Evolutionary conservation across 2,797 vertebrate species (phyloP).

Genomic region (Phoebastria nigripes): DNA sequence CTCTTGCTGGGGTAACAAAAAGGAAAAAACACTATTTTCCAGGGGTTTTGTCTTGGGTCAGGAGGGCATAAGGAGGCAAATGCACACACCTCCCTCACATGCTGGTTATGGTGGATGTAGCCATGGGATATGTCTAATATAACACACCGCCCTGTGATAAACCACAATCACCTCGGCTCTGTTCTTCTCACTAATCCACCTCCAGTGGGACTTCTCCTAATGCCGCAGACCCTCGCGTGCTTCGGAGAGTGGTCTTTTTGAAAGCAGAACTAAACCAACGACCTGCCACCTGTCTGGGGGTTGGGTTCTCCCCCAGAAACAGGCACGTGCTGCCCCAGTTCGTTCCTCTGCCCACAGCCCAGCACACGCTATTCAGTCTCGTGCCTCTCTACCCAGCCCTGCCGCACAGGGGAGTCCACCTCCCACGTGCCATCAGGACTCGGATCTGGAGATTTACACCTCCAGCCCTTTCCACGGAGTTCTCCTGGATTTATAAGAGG

Average conservation of each 20-base stretch:
- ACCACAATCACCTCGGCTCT: background rate
- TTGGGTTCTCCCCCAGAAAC: background rate
- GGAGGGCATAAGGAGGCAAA: background rate
- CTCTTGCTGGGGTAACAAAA: background rate
- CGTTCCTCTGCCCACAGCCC: background rate
- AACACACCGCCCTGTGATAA: background rate
- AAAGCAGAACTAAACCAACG: background rate
- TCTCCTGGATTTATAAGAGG: background rate
- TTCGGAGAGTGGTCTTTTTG: background rate
- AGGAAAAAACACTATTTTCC: background rate
- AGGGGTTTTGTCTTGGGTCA: background rate
- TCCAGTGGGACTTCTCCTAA: background rate
- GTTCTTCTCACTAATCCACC: background rate
- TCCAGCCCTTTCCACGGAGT: background rate
- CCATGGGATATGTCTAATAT: background rate
- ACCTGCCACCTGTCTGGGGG: background rate
- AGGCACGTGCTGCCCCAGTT: background rate
- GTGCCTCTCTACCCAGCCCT: background rate
- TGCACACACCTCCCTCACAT: fast-evolving
- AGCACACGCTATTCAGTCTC: fast-evolving
- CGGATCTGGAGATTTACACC: background rate
- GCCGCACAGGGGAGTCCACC: background rate
- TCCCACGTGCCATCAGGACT: fast-evolving
- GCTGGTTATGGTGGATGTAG: background rate
- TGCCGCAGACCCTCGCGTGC: fast-evolving